Evolutionary conservation across 2,113 vertebrate genomes (phyloP), one percentile per base, ranked within the genome.

Genomic region (Corvus cornix): DNA sequence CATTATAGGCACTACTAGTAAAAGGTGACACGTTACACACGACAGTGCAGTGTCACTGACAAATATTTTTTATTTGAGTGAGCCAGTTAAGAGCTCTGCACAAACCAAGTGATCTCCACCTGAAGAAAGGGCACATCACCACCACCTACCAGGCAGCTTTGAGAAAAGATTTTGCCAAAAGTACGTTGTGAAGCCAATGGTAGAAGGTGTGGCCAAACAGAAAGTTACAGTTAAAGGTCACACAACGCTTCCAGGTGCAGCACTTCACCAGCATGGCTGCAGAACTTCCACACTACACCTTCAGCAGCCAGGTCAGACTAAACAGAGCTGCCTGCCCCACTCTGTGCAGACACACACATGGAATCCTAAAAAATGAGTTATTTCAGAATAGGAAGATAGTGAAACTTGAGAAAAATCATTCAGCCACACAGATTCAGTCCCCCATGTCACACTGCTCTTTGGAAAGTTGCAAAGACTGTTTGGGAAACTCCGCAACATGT

Each of bases 331-430:
- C 20, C 31, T 26, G 22, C 18, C 69, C 7, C 10, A 6, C 56
- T 55, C 48, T 3, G 1, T 24, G 21, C 19, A 55, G 43, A 46
- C 46, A 49, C 6, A 43, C 16, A 41, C 9, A 16, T 0, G 5
- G 41, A 87, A 19, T 13, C 41, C 49, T 33, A 68, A 82, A 72
- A 87, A 52, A 37, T 10, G 0, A 63, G 11, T 48, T 87, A 39
- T 43, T 84, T 81, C 41, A 68, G 27, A 91, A 69, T 1, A 22
- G 33, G 9, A 83, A 66, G 16, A 53, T 2, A 62, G 19, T 2
- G 5, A 44, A 83, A n/a, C 2, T 11, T 60, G 51, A 82, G 55
- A 66, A 69, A 91, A 95, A 80, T 10, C 23, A 44, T 73, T 19
- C 27, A 49, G 43, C 6, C 1, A 1, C 55, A 52, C 2, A 60